Base-by-base conservation (phyloP, 1,140 invertebrate genomes). In the Papilio polyxenes region DNA sequence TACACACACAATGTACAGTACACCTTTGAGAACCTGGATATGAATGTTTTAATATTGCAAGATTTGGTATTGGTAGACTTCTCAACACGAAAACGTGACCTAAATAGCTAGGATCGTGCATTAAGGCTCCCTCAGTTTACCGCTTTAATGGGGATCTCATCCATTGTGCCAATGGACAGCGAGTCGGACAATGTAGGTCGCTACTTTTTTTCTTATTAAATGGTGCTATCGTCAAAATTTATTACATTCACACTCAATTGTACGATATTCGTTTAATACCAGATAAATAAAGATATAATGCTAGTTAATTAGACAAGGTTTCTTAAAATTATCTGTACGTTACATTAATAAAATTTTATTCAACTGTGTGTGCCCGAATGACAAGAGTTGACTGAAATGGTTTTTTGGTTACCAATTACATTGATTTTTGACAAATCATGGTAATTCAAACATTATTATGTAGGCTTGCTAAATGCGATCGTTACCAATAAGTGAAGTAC, bases 81-180 rank as follows among this genome's bases (percentile, higher is more conserved):
- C 10, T 76, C 53, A 53, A 15, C n/a, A 48, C n/a, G 20, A 31
- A 37, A 76, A 76, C 48, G 31, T 76, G 75, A 76, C 75, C 75
- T 53, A 76, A 9, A 51, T 76, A 10, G 1, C 7, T 31, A 20
- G 8, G 74, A 44, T 74, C 0, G 72, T 51, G 75, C 20, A 75
- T 75, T 31, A 76, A 48, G 11, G 20, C n/a, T 48, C 49, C 48
- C 48, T 31, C 75, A 76, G 48, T 76, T 76, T 51, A 53, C 20
- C 75, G 75, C 75, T 51, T 76, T 76, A 76, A 76, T 76, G 75
- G 75, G 11, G 20, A 76, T 76, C 48, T 76, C 75, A 49, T 76
- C 75, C 75, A 76, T 76, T 76, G 75, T 76, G 75, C 48, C 75
- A 53, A 76, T 76, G 75, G 75, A 53, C 75, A 53, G 75, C 23